phyloP scores from a whole-genome alignment of 2,113 vertebrate species.

The Petrocephalus microphthalmus region DNA sequence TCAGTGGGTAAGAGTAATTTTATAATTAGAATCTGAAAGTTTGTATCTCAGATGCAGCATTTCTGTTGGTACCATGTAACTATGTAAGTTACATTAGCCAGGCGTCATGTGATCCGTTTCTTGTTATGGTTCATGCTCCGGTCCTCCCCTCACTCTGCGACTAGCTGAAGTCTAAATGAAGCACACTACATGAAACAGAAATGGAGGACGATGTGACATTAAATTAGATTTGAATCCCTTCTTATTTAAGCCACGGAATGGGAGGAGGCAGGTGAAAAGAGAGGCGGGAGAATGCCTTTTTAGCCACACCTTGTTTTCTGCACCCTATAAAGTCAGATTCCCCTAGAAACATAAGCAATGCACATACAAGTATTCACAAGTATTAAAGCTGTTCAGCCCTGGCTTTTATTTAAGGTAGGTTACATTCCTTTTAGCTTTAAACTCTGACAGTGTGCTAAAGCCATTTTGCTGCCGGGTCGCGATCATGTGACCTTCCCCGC shows the following conservation, averaged over 20 bases:
- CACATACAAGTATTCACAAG: neutral
- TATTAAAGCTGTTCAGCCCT: neutral
- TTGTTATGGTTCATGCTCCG: neutral
- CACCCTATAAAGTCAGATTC: neutral
- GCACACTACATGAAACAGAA: neutral
- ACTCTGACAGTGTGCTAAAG: neutral
- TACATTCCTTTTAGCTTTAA: neutral
- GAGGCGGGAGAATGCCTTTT: neutral
- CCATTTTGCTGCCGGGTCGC: neutral
- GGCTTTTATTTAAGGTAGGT: neutral
- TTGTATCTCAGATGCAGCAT: neutral
- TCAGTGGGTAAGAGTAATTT: neutral
- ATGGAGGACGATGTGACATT: no score
- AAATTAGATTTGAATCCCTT: no score
- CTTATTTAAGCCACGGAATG: no score
- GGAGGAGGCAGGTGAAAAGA: no score
- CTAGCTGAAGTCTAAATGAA: neutral
- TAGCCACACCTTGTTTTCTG: neutral
- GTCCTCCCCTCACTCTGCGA: neutral
- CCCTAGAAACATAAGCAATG: neutral
- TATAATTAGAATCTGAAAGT: neutral
- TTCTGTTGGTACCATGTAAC: neutral
- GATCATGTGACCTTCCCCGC: constrained; percentile 31
- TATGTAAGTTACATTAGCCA: neutral
- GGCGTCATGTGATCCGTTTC: neutral